Evolutionary conservation across 2,113 vertebrate genomes (phyloP), one percentile per base, ranked within the genome.

Genomic region (Orcinus orca): DNA sequence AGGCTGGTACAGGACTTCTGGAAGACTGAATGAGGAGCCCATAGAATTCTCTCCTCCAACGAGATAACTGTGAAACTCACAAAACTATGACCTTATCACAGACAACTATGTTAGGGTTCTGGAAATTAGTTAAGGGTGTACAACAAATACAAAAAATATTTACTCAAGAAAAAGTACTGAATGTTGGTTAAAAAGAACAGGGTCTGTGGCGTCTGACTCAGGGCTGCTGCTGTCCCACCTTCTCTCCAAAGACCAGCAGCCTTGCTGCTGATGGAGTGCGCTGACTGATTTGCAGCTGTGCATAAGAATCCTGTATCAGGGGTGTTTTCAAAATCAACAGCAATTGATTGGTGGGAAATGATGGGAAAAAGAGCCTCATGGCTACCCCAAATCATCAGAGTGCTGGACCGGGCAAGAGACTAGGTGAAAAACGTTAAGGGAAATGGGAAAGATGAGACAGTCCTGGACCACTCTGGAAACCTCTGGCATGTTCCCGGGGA

Each of bases 391-490:
- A 38, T 3, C 23, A 25, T 81, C n/a, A 38, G 17, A 25, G 8
- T 25, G 8, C 2, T 60, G 15, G 55, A 7, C 1, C 1, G 29
- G 55, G 17, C 4, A 38, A 41, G 9, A 26, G 8, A 81, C n/a
- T 1, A 60, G n/a, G 14, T 58, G 7, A 26, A 29, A 60, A 13
- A 5, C 23, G 18, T 5, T 8, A 33, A 33, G 17, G 65, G 33
- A 70, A 11, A 17, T 25, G 21, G 9, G 3, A 17, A 50, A 0
- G 8, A 17, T 26, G 47, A 26, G 11, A 50, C 8, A 0, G 0
- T 17, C 23, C 17, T 50, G n/a, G 82, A 44, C 18, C 3, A 20
- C 4, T 36, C 21, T 29, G 21, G 21, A 70, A 25, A 36, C 5
- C 21, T 26, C 41, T 68, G 63, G 20, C 25, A 18, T 67, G 1